Evolutionary conservation across 2,797 vertebrate species (phyloP), one percentile per base, ranked within the genome.

Genomic region (Sylvia borin): DNA sequence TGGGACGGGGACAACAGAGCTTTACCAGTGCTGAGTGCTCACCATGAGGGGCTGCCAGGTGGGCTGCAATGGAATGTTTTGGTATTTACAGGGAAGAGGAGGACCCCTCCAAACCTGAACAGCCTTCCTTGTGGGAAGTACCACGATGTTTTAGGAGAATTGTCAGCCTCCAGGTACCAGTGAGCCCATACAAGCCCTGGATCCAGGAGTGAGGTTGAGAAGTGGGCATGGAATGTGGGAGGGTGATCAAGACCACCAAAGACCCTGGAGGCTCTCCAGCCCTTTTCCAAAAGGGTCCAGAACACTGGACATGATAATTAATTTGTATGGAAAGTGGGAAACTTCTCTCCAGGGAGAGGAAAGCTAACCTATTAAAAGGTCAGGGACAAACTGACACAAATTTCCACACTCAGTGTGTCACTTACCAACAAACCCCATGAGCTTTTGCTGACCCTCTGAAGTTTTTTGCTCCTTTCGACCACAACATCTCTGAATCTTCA

Each of bases 181-280:
- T 9, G 15, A 50, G 32, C 12, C 53, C 7, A 2, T 1, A 5
- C 10, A 26, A 5, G 16, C 36, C 18, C 1, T 4, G 2, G 34
- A 21, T 16, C 32, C 50, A 54, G 26, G 48, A 51, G 15, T 17
- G 31, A 32, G 55, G 58, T 11, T 51, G 47, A 34, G 48, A 18
- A 14, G 11, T 36, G 61, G 26, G 7, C 1, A 2, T 45, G 75
- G 48, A 14, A 36, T 31, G 40, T 31, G 75, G 13, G 10, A 65
- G 31, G 14, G 47, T 11, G 24, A n/a, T 16, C 24, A n/a, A n/a
- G 48, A 53, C 32, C 74, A 36, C 32, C 60, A 65, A 16, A 45
- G 58, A 34, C 19, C 19, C 38, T 12, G 7, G 25, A 53, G 32
- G 40, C 45, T 45, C 42, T 31, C 50, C 40, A 65, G 50, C n/a